Evolutionary conservation across 2,888 invertebrate species (phyloP).

Genomic region (Leptinotarsa haldemani): DNA sequence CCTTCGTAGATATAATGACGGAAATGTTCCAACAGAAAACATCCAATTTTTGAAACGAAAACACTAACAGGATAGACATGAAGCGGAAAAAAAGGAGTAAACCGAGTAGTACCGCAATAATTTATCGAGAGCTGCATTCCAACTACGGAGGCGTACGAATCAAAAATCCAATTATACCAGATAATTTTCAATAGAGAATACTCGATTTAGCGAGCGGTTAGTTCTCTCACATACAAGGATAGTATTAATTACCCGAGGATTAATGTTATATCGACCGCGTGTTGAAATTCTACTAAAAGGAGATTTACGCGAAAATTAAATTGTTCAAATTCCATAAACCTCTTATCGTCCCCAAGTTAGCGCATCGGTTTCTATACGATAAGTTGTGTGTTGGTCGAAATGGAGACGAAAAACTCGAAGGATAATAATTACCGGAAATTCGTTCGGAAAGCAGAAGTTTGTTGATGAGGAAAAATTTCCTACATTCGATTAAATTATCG

Average conservation of each 20-base stretch:
- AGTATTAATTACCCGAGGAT: conserved; percentile 64
- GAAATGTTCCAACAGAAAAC: too few species aligned
- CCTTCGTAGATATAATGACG: too few species aligned
- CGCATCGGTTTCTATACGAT: conserved; percentile 11
- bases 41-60: background rate
- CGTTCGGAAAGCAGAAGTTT: too few species aligned
- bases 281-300: conserved; percentile 51
- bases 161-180: conserved; percentile 33
- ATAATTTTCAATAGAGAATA: conserved; percentile 33
- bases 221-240: conserved; percentile 62
- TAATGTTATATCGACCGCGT: conserved; percentile 60
- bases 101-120: background rate
- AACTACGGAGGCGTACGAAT: background rate
- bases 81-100: background rate
- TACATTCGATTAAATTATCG: too few species aligned
- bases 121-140: background rate
- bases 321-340: conserved; percentile 54
- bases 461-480: too few species aligned
- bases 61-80: background rate
- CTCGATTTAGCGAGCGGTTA: conserved; percentile 53
- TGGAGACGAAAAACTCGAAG: background rate
- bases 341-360: conserved; percentile 38
- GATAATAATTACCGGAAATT: background rate
- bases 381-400: conserved; percentile 9
- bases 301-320: conserved; percentile 56